phyloP scores from a whole-genome alignment of 2,888 invertebrate genomes.

The Pammene fasciana region DNA sequence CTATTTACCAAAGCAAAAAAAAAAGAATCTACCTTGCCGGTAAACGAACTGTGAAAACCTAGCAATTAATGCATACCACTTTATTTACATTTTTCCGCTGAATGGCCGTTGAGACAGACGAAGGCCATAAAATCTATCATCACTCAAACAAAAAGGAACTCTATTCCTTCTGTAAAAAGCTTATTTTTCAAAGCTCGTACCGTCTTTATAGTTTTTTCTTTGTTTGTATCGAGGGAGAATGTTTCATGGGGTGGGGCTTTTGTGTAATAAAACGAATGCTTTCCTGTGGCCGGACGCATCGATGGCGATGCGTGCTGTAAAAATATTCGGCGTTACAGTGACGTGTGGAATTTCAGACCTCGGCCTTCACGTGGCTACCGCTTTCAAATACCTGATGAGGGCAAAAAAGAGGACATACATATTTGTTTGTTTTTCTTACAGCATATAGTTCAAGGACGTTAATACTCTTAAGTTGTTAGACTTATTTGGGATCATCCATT shows the following conservation, averaged over 20 bases:
- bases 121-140: slow-evolving; percentile 48
- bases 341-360: slow-evolving; percentile 44
- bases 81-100: slow-evolving; percentile 69
- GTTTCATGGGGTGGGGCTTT: slow-evolving; percentile 69
- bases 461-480: too few species aligned
- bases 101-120: slow-evolving; percentile 44
- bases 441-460: too few species aligned
- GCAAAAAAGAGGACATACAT: neutral
- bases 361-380: slow-evolving; percentile 26
- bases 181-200: slow-evolving; percentile 45
- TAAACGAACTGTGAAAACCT: slow-evolving; percentile 73
- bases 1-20: slow-evolving; percentile 51
- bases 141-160: slow-evolving; percentile 48
- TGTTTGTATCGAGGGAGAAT: slow-evolving; percentile 52
- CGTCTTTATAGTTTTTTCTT: slow-evolving; percentile 52
- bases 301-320: slow-evolving; percentile 59
- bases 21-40: slow-evolving; percentile 48
- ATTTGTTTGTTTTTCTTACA: too few species aligned
- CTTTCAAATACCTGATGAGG: slow-evolving; percentile 20
- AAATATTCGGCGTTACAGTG: slow-evolving; percentile 50
- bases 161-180: slow-evolving; percentile 48
- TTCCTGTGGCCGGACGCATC: slow-evolving; percentile 67
- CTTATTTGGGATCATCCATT: too few species aligned
- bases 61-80: slow-evolving; percentile 72
- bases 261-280: slow-evolving; percentile 73